Percentiles rank a stretch among this genome's conserved stretches.
Evolutionary conservation across 2,888 invertebrate species (phyloP).

Genomic region (Parapristionchus giblindavisi): DNA sequence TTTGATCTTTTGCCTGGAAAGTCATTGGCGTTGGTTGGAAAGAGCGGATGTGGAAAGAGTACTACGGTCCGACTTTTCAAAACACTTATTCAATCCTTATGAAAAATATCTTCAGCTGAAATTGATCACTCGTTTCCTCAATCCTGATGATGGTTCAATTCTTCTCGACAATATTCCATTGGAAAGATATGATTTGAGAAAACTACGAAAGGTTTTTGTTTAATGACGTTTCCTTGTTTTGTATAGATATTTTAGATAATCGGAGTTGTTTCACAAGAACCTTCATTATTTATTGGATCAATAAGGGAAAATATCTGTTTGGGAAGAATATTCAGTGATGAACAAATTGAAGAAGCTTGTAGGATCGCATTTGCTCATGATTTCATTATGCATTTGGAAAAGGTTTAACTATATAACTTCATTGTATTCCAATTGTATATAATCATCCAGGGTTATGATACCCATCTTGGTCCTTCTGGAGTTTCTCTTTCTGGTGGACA

Average conservation of each 20-base stretch:
- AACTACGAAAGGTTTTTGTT: background rate
- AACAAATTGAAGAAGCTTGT: background rate
- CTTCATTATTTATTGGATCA: constrained; percentile 6
- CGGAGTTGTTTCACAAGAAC: constrained; percentile 18
- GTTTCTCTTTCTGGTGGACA: constrained; percentile 29
- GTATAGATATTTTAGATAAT: background rate
- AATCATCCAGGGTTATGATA: constrained; percentile 18
- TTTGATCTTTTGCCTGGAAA: background rate
- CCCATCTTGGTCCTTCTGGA: constrained; percentile 19
- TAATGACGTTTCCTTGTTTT: background rate
- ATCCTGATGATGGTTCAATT: background rate
- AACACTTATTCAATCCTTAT: background rate
- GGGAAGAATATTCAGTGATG: background rate
- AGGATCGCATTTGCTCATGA: constrained; percentile 10
- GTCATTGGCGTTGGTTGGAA: constrained; percentile 22
- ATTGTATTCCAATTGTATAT: background rate
- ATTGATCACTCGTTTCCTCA: constrained; percentile 12
- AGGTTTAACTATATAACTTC: background rate
- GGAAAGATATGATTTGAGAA: constrained; percentile 8
- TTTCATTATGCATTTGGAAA: background rate
- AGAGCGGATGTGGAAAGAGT: constrained; percentile 37
- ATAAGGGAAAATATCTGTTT: constrained; percentile 17
- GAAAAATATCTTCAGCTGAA: constrained; percentile 12
- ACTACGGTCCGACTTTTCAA: background rate
- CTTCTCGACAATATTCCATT: background rate